Conservation (phyloP, 2,797 vertebrate species). For the Carduelis carduelis region DNA sequence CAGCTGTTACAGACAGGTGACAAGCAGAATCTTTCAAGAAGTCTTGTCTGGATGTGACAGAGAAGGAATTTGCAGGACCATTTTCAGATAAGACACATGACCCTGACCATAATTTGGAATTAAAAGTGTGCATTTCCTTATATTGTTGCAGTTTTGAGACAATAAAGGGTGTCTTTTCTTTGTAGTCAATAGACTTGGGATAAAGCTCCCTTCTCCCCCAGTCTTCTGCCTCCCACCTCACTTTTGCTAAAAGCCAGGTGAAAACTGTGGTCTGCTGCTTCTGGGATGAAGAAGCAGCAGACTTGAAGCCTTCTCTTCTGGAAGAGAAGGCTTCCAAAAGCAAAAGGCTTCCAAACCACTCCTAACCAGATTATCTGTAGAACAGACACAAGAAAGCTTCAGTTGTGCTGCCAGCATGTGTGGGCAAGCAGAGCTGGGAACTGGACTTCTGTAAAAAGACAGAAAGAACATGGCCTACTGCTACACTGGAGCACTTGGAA, state of each 20-base stretch:
- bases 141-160: neutral
- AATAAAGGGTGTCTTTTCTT: neutral
- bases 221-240: neutral
- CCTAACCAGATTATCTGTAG: neutral
- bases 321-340: neutral
- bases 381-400: neutral
- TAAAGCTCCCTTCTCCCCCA: neutral
- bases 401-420: neutral
- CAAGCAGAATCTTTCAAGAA: neutral
- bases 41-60: neutral
- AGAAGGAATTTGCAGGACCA: neutral
- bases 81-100: neutral
- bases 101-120: neutral
- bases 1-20: conserved; percentile 61
- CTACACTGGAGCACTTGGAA: neutral
- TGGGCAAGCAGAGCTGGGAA: neutral
- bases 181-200: neutral
- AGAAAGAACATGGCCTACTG: neutral
- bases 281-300: neutral
- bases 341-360: neutral
- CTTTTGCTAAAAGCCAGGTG: neutral
- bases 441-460: neutral
- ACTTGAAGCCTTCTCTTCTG: neutral
- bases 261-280: neutral
- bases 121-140: neutral